Conservation (phyloP, 2,888 invertebrate species). For the Lissonota sp. region DNA sequence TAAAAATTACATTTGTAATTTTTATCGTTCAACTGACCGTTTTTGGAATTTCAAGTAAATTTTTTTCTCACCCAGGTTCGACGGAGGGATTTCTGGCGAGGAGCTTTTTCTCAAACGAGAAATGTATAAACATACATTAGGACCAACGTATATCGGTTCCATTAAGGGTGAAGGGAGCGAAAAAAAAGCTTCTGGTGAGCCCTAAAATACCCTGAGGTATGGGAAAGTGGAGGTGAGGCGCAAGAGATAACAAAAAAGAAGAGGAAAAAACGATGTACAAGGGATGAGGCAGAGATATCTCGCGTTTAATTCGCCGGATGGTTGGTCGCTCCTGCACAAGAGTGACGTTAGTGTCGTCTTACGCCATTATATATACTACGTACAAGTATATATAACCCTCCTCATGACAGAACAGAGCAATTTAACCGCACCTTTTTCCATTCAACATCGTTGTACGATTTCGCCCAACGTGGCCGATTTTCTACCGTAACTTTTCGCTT, state of each 20-base stretch:
- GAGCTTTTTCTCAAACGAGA: too few relatives aligned
- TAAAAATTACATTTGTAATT: too few relatives aligned
- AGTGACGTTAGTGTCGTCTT: conserved; percentile 27
- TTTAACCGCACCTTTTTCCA: conserved; percentile 26
- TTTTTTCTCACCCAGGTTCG: too few relatives aligned
- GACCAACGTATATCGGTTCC: too few relatives aligned
- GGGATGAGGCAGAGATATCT: conserved; percentile 31
- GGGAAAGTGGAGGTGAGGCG: neutral
- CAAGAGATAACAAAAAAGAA: neutral
- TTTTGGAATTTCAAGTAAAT: too few relatives aligned
- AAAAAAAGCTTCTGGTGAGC: too few relatives aligned
- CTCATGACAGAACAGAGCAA: neutral
- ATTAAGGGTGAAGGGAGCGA: too few relatives aligned
- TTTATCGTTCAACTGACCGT: too few relatives aligned
- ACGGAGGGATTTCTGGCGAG: too few relatives aligned
- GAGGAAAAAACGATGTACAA: conserved; percentile 9
- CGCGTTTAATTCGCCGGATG: conserved; percentile 47
- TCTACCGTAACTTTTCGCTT: conserved; percentile 35
- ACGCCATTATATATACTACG: neutral
- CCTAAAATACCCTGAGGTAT: conserved; percentile 27
- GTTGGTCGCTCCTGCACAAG: conserved; percentile 25
- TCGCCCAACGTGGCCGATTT: conserved; percentile 23
- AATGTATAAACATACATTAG: too few relatives aligned
- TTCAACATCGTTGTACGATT: conserved; percentile 31
- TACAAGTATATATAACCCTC: too few relatives aligned